Conservation (phyloP, 2,113 vertebrate species). For the Mellivora capensis region DNA sequence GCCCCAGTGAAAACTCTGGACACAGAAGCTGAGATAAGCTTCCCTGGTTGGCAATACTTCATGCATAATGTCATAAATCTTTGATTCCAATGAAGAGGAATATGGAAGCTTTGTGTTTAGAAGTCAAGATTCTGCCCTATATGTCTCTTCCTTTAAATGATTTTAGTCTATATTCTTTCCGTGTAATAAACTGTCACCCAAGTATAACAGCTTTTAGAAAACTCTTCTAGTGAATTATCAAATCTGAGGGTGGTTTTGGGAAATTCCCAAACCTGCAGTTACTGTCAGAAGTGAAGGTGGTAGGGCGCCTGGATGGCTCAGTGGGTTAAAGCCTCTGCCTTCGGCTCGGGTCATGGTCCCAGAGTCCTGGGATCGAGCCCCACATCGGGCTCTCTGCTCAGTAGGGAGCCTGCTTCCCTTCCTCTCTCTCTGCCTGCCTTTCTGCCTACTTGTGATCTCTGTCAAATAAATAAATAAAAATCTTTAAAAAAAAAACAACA, state of each 20-base stretch:
- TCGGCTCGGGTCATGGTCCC: too few species aligned
- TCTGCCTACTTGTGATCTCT: too few species aligned
- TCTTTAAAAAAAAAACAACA: neutral
- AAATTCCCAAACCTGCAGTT: neutral
- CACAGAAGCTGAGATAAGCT: neutral
- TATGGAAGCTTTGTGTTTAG: neutral
- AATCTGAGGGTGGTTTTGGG: neutral
- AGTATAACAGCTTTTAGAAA: neutral
- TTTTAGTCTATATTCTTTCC: neutral
- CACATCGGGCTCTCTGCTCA: too few species aligned
- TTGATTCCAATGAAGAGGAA: neutral
- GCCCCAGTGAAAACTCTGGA: neutral
- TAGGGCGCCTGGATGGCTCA: neutral
- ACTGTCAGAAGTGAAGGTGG: neutral
- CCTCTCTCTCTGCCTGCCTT: too few species aligned
- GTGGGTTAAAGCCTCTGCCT: too few species aligned
- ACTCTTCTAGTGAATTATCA: neutral
- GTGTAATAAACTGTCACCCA: neutral
- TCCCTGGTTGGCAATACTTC: neutral
- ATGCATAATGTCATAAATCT: neutral
- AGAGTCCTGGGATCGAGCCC: too few species aligned
- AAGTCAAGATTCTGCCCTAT: neutral
- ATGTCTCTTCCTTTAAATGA: neutral
- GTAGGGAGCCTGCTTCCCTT: too few species aligned
- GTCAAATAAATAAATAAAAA: too few species aligned